phyloP scores from a whole-genome alignment of 2,888 invertebrate genomes.

The Euclidia mi region DNA sequence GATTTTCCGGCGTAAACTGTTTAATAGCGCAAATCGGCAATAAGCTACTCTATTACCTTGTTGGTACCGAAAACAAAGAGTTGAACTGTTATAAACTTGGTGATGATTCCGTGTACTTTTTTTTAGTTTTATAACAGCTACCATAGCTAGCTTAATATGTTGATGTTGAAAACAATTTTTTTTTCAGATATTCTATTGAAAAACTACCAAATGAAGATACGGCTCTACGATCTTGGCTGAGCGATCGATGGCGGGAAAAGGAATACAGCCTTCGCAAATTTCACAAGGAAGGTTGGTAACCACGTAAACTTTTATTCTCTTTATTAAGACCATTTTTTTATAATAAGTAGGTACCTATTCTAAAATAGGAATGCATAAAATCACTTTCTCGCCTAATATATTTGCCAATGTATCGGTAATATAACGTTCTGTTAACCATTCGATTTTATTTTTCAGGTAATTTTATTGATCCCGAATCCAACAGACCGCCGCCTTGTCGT shows the following conservation, averaged over 20 bases:
- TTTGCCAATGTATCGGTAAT: too few relatives aligned
- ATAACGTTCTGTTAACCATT: neutral
- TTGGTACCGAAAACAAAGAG: too few relatives aligned
- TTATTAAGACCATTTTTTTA: too few relatives aligned
- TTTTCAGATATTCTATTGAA: constrained; percentile 89
- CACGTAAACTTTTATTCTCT: too few relatives aligned
- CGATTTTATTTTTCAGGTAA: constrained; percentile 65
- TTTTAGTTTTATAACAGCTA: neutral
- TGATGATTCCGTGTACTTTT: too few relatives aligned
- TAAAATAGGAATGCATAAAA: too few relatives aligned
- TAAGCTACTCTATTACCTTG: too few relatives aligned
- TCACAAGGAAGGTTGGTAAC: constrained; percentile 86
- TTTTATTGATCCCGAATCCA: constrained; percentile 73
- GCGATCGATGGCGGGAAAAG: constrained; percentile 92
- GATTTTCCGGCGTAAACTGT: too few relatives aligned
- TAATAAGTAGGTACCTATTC: too few relatives aligned
- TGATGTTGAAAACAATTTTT: neutral
- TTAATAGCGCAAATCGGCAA: too few relatives aligned
- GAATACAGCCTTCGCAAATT: constrained; percentile 91
- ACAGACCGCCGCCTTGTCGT: constrained; percentile 65
- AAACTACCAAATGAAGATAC: constrained; percentile 90
- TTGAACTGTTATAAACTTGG: too few relatives aligned
- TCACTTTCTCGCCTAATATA: too few relatives aligned
- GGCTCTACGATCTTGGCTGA: constrained; percentile 91
- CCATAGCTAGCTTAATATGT: neutral